Percentiles rank a stretch among this genome's conserved stretches.
Evolutionary conservation across 2,888 invertebrate genomes (phyloP).

Genomic region (Allolobophora icterica): DNA sequence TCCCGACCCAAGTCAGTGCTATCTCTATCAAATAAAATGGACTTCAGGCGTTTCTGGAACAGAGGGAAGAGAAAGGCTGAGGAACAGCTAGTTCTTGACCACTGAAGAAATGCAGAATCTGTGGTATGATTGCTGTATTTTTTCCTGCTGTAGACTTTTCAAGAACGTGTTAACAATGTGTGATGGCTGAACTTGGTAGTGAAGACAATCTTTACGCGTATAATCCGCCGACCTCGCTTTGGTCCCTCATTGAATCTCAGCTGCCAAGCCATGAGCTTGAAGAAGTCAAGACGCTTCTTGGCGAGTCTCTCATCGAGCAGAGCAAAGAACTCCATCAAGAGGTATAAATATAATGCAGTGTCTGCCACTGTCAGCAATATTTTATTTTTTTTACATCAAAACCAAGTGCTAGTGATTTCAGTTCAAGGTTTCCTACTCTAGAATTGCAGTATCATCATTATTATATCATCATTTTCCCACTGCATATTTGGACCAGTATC

Average conservation of each 20-base stretch:
- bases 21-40: no score
- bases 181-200: background rate
- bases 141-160: background rate
- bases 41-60: no score
- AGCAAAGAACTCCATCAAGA: constrained; percentile 61
- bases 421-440: background rate
- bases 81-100: background rate
- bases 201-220: constrained; percentile 47
- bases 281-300: constrained; percentile 61
- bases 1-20: no score
- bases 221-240: constrained; percentile 61
- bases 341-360: constrained; percentile 50
- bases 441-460: background rate
- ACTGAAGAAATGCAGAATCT: background rate
- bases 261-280: constrained; percentile 57
- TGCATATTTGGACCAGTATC: background rate
- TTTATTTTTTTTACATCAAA: background rate
- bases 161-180: constrained; percentile 21
- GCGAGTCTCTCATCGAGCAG: constrained; percentile 61
- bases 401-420: background rate
- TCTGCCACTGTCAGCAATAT: background rate
- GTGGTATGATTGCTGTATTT: background rate
- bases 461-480: no score
- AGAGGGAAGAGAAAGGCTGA: no score
- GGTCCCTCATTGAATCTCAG: constrained; percentile 61